Percentiles rank a stretch among this genome's conserved stretches.
These are phyloP conservation scores for Nothura maculosa DNA, from an alignment of 2,797 vertebrate genomes.

Conservation along the genomic window DNA sequence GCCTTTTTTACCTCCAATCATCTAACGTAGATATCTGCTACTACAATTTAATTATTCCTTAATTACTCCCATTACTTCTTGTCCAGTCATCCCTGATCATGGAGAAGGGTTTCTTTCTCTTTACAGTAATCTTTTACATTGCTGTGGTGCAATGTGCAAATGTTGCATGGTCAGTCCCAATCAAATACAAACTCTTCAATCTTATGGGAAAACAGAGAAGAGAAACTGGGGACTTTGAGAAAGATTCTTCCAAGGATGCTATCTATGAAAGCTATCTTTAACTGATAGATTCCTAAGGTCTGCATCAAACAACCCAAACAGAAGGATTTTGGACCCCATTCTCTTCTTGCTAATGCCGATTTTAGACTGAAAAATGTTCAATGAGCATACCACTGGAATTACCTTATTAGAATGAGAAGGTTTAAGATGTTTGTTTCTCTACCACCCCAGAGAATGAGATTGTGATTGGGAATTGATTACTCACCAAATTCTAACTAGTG, in stretches of 20 bases:
- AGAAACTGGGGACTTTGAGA: background rate
- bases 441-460: background rate
- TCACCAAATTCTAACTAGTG: background rate
- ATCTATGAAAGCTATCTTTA: background rate
- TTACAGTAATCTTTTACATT: background rate
- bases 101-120: background rate
- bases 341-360: background rate
- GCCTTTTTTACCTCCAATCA: background rate
- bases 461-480: background rate
- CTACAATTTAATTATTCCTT: slow-evolving; percentile 42
- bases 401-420: background rate
- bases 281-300: background rate
- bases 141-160: background rate
- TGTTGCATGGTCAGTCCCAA: background rate
- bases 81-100: background rate
- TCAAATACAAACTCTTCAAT: background rate
- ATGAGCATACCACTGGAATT: background rate
- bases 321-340: background rate
- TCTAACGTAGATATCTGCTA: slow-evolving; percentile 17
- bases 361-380: background rate
- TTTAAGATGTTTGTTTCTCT: background rate
- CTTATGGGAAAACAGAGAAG: background rate
- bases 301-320: background rate
- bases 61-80: slow-evolving; percentile 38
- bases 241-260: background rate